Evolutionary conservation across 2,888 invertebrate genomes (phyloP).

Genomic region (Siphonodentalium dalli): DNA sequence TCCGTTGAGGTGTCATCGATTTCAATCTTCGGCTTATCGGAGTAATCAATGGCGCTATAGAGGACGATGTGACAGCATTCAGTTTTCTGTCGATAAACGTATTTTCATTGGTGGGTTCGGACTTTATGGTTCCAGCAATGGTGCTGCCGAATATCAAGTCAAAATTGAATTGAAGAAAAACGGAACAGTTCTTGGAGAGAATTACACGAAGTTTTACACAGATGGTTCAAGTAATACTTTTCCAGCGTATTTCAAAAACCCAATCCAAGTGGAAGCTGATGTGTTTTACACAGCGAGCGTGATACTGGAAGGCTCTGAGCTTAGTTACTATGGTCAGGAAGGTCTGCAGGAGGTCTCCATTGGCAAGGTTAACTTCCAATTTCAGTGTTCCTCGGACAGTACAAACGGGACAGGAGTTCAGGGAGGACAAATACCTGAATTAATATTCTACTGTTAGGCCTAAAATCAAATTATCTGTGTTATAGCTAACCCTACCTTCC

Average conservation of each 20-base stretch:
- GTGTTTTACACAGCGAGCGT: conserved; percentile 95
- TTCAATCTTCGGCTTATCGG: conserved; percentile 94
- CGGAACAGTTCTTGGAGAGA: conserved; percentile 86
- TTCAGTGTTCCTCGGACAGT: conserved; percentile 95
- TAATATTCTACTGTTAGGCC: conserved; percentile 81
- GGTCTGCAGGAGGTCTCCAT: conserved; percentile 89
- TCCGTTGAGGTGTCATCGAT: conserved; percentile 93
- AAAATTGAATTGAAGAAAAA: conserved; percentile 91
- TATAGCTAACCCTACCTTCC: background rate
- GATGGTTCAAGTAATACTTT: conserved; percentile 97
- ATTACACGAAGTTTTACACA: conserved; percentile 92
- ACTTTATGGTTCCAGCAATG: conserved; percentile 93
- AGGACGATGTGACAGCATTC: conserved; percentile 94
- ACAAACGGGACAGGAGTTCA: conserved; percentile 97
- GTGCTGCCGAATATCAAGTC: conserved; percentile 92
- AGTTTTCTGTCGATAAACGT: conserved; percentile 93
- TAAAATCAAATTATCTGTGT: background rate
- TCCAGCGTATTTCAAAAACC: conserved; percentile 82
- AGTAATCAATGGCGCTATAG: conserved; percentile 98
- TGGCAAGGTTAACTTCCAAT: conserved; percentile 93
- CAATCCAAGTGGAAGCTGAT: conserved; percentile 89
- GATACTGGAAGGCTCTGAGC: conserved; percentile 88
- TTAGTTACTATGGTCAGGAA: conserved; percentile 97
- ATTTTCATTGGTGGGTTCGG: conserved; percentile 97
- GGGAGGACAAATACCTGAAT: conserved; percentile 96